Percentiles rank a stretch among this genome's conserved stretches.
Conservation (phyloP, 2,113 vertebrate species). For the Ptychochromis oligacanthus region DNA sequence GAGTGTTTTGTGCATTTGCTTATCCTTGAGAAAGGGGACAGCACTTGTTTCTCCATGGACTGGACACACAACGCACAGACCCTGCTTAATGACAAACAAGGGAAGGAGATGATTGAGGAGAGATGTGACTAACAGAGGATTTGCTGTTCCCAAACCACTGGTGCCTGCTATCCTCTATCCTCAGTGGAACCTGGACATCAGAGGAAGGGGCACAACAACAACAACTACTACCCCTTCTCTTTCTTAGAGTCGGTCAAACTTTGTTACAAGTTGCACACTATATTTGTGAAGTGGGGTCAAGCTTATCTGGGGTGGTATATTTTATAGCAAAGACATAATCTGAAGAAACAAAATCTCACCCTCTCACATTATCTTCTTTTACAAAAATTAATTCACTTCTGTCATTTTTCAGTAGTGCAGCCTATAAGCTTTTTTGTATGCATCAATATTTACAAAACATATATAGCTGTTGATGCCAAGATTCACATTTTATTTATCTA, state of each 20-base stretch:
- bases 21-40: slow-evolving; percentile 59
- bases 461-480: slow-evolving; percentile 58
- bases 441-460: slow-evolving; percentile 58
- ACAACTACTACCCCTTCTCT: slow-evolving; percentile 74
- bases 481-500: slow-evolving; percentile 52
- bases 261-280: slow-evolving; percentile 84
- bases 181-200: slow-evolving; percentile 71
- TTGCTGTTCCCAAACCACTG: slow-evolving; percentile 89
- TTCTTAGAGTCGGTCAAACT: slow-evolving; percentile 85
- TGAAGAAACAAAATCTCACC: slow-evolving; percentile 50
- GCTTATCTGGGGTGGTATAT: slow-evolving; percentile 79
- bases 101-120: slow-evolving; percentile 57
- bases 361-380: slow-evolving; percentile 71
- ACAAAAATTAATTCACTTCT: slow-evolving; percentile 36
- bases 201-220: slow-evolving; percentile 74
- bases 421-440: slow-evolving; percentile 85
- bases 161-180: slow-evolving; percentile 90
- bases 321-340: slow-evolving; percentile 77
- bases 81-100: slow-evolving; percentile 63
- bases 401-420: slow-evolving; percentile 73
- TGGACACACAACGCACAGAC: slow-evolving; percentile 70
- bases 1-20: slow-evolving; percentile 67
- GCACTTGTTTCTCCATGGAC: slow-evolving; percentile 55
- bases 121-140: slow-evolving; percentile 73
- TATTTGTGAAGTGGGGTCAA: slow-evolving; percentile 81